A percentile compares a stretch with the other conserved stretches of the same genome.
These are phyloP conservation scores for Xestoiulus laeticollis DNA, from an alignment of 2,888 invertebrate species.

Conservation along the genomic window DNA sequence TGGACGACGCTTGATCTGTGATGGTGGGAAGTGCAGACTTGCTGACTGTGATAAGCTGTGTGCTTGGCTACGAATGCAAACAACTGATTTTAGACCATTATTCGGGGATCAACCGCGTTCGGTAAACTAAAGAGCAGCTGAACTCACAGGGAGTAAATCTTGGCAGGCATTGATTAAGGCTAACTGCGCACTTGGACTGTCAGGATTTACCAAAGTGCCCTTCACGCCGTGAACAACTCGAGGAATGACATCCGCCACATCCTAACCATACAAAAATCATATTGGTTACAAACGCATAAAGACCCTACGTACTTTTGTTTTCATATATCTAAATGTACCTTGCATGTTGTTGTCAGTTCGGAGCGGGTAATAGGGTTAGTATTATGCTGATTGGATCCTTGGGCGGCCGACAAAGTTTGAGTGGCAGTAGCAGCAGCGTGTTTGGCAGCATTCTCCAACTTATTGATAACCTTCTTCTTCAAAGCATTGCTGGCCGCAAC, in stretches of 20 bases:
- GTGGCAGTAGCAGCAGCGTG: conserved; percentile 88
- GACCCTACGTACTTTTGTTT: not conserved
- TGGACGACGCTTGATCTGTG: conserved; percentile 77
- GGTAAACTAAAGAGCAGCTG: not conserved
- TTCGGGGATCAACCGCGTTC: not conserved
- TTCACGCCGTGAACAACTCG: conserved; percentile 81
- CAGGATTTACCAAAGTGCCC: conserved; percentile 74
- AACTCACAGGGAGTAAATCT: conserved; percentile 77
- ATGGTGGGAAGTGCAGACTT: conserved; percentile 86
- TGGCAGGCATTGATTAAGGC: conserved; percentile 85
- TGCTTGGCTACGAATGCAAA: conserved; percentile 68
- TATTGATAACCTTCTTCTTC: conserved; percentile 76
- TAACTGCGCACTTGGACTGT: conserved; percentile 79
- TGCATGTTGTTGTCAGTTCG: conserved; percentile 78
- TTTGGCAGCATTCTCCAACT: conserved; percentile 76
- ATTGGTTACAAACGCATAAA: not conserved
- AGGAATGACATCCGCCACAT: conserved; percentile 80
- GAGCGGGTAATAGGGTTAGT: conserved; percentile 75
- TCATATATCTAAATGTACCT: conserved; percentile 60
- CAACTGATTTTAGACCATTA: not conserved
- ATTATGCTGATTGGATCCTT: conserved; percentile 80
- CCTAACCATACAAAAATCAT: conserved; percentile 54
- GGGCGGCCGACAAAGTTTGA: conserved; percentile 88
- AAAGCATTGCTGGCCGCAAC: conserved; percentile 85
- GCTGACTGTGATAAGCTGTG: conserved; percentile 78